Percentiles rank a stretch among this genome's conserved stretches.
phyloP scores from a whole-genome alignment of 2,113 vertebrate genomes.

The Melanostigma gelatinosum region DNA sequence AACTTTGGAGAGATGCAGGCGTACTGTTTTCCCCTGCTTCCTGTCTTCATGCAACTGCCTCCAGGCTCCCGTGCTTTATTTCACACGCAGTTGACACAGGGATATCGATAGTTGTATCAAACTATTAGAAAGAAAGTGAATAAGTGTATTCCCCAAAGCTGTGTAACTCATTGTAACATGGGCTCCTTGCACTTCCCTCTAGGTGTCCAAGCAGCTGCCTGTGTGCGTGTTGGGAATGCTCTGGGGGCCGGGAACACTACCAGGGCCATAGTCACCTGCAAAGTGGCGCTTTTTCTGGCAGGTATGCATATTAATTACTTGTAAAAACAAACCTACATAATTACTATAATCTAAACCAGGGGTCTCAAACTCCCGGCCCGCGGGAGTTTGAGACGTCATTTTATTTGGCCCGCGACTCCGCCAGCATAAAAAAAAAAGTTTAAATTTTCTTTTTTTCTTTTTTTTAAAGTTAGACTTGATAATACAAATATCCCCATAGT shows the following conservation, averaged over 20 bases:
- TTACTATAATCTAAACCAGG: background rate
- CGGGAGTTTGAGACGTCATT: no score
- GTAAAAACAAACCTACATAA: background rate
- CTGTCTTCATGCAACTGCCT: background rate
- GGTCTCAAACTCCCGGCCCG: no score
- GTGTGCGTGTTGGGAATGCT: constrained; percentile 89
- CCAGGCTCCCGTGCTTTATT: background rate
- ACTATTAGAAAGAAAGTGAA: background rate
- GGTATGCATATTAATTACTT: constrained; percentile 58
- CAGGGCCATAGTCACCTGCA: constrained; percentile 83
- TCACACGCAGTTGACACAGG: background rate
- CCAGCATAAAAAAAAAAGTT: no score
- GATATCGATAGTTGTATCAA: background rate
- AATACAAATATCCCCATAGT: no score
- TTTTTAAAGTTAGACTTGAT: no score
- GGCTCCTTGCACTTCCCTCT: constrained; percentile 84
- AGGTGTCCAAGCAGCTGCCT: constrained; percentile 85
- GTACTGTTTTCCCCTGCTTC: background rate
- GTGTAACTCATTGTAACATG: background rate
- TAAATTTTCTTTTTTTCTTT: no score
- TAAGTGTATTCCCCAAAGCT: background rate
- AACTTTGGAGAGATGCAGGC: background rate
- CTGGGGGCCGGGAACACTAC: constrained; percentile 85
- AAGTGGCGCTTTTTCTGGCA: constrained; percentile 83
- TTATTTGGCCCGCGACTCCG: no score